Percentiles rank a stretch among this genome's conserved stretches.
Conservation (phyloP, 2,888 invertebrate genomes). For the Agrochola lota region DNA sequence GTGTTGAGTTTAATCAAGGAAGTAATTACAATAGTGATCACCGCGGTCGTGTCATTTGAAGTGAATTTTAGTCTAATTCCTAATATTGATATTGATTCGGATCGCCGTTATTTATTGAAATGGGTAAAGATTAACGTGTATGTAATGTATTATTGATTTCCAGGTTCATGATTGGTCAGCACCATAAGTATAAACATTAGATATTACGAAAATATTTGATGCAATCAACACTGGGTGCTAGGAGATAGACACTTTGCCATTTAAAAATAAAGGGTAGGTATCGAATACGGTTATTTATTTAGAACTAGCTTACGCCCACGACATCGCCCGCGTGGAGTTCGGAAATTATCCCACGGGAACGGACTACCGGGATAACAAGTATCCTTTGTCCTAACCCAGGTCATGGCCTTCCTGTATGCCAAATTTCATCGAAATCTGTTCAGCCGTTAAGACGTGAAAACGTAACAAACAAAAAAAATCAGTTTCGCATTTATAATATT, state of each 20-base stretch:
- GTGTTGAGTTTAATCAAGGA: slow-evolving; percentile 50
- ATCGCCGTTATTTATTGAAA: slow-evolving; percentile 16
- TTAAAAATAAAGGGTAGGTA: background rate
- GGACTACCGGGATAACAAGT: no score
- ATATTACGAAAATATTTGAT: background rate
- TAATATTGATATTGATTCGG: slow-evolving; percentile 18
- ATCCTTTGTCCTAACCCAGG: no score
- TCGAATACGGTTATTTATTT: background rate
- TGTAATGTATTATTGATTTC: background rate
- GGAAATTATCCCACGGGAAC: no score
- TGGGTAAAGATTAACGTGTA: background rate
- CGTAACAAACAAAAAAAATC: no score
- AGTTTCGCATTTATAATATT: no score
- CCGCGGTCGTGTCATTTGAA: slow-evolving; percentile 26
- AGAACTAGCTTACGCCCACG: no score
- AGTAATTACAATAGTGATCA: slow-evolving; percentile 38
- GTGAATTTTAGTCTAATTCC: slow-evolving; percentile 16
- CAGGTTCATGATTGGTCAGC: background rate
- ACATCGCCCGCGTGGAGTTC: no score
- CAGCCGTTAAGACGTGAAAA: no score
- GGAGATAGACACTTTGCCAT: background rate
- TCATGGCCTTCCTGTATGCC: no score
- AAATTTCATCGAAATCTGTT: no score
- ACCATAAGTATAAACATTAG: background rate
- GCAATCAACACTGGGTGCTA: background rate